Evolutionary conservation across 2,888 invertebrate species (phyloP).

Genomic region (Leptura quadrifasciata): DNA sequence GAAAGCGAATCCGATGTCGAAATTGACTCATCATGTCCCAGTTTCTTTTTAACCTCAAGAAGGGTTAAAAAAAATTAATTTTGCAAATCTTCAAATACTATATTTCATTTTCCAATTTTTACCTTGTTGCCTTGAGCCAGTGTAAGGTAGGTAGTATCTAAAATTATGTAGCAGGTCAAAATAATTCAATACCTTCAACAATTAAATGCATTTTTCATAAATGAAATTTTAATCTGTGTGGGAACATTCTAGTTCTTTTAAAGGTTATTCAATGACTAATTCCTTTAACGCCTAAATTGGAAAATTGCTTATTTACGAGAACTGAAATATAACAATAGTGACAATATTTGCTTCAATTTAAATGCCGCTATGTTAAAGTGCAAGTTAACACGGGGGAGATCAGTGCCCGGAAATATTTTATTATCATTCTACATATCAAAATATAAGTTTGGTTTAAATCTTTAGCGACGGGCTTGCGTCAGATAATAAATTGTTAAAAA

Average conservation of each 20-base stretch:
- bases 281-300: background rate
- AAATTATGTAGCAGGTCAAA: too few relatives aligned
- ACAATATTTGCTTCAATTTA: slow-evolving; percentile 2
- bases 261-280: slow-evolving; percentile 7
- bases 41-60: too few relatives aligned
- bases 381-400: background rate
- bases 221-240: background rate
- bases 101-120: too few relatives aligned
- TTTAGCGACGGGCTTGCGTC: background rate
- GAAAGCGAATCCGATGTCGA: too few relatives aligned
- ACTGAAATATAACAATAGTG: slow-evolving; percentile 11
- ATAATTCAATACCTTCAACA: too few relatives aligned
- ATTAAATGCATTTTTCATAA: background rate
- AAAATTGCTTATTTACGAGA: slow-evolving; percentile 21
- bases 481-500: background rate
- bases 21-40: too few relatives aligned
- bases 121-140: too few relatives aligned
- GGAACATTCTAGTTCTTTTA: background rate
- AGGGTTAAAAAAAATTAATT: too few relatives aligned
- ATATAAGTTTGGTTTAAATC: background rate
- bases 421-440: slow-evolving; percentile 7
- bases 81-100: too few relatives aligned
- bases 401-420: background rate
- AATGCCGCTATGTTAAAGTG: slow-evolving; percentile 3
- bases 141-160: too few relatives aligned